A percentile compares a stretch with the other conserved stretches of the same genome.
Conservation (phyloP, 2,797 vertebrate species). For the Sebastolobus altivelis region DNA sequence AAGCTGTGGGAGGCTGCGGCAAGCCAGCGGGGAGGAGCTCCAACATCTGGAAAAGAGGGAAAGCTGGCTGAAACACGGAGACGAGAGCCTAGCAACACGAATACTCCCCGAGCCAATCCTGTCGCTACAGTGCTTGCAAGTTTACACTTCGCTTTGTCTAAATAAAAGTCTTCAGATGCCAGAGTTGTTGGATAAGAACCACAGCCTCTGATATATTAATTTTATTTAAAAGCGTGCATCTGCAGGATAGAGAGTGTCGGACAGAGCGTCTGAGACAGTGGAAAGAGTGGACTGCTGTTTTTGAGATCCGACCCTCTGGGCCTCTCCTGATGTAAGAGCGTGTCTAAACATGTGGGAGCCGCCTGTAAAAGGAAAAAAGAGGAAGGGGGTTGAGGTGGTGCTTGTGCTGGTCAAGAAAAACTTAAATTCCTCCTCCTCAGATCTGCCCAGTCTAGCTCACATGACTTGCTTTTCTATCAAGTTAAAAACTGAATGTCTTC, state of each 20-base stretch:
- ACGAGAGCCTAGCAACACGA: conserved; percentile 58
- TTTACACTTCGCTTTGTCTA: conserved; percentile 18
- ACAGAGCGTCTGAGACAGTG: conserved; percentile 15
- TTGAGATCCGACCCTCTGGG: conserved; percentile 68
- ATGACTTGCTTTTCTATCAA: conserved; percentile 1
- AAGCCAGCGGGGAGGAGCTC: conserved; percentile 75
- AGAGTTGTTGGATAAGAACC: neutral
- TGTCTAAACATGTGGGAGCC: conserved; percentile 77
- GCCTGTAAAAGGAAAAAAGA: conserved; percentile 50
- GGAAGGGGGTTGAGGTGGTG: conserved; percentile 53
- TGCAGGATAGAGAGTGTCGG: neutral
- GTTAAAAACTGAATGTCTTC: neutral
- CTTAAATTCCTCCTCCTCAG: conserved; percentile 40
- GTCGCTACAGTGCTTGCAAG: conserved; percentile 18
- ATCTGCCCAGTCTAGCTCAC: conserved; percentile 16
- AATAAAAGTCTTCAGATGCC: neutral
- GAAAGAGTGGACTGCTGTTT: conserved; percentile 57
- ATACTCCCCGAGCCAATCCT: conserved; percentile 43
- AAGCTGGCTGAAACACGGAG: conserved; percentile 62
- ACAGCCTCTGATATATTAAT: neutral
- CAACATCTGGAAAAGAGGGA: conserved; percentile 82
- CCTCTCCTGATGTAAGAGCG: conserved; percentile 67
- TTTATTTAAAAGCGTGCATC: neutral
- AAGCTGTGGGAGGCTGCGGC: conserved; percentile 71
- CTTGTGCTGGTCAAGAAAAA: conserved; percentile 57